A percentile compares a stretch with the other conserved stretches of the same genome.
Conservation (phyloP, 2,113 vertebrate species). For the Balaenoptera acutorostrata region DNA sequence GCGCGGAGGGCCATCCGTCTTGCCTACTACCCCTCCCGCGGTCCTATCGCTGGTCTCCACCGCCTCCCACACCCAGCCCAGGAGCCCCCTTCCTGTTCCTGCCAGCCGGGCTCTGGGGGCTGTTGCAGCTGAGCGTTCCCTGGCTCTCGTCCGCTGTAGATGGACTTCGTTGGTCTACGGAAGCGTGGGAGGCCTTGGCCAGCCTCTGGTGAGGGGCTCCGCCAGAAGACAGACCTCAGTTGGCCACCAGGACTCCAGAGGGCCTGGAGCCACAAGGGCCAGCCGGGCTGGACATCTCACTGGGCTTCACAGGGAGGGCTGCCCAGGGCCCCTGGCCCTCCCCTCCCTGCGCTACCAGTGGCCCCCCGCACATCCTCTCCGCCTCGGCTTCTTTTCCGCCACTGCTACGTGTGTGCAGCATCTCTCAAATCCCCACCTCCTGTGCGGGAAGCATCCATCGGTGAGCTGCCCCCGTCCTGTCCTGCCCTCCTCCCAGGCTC, state of each 20-base stretch:
- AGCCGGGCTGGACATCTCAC: background rate
- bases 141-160: rapidly evolving
- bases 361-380: background rate
- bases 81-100: background rate
- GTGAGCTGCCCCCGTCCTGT: background rate
- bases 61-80: background rate
- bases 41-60: background rate
- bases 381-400: background rate
- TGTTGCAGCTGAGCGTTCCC: rapidly evolving
- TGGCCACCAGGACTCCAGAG: background rate
- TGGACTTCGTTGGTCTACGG: rapidly evolving
- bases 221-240: background rate
- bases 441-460: background rate
- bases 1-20: background rate
- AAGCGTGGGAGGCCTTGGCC: background rate
- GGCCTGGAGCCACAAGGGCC: background rate
- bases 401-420: too few species aligned
- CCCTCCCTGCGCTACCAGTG: rapidly evolving
- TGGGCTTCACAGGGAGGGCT: background rate
- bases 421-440: too few species aligned
- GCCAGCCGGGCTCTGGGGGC: background rate
- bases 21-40: too few species aligned
- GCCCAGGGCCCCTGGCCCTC: too few species aligned
- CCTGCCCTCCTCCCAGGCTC: background rate
- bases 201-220: background rate